Evolutionary conservation across 1,140 invertebrate genomes (phyloP).

Genomic region (Drosophila oshimai): DNA sequence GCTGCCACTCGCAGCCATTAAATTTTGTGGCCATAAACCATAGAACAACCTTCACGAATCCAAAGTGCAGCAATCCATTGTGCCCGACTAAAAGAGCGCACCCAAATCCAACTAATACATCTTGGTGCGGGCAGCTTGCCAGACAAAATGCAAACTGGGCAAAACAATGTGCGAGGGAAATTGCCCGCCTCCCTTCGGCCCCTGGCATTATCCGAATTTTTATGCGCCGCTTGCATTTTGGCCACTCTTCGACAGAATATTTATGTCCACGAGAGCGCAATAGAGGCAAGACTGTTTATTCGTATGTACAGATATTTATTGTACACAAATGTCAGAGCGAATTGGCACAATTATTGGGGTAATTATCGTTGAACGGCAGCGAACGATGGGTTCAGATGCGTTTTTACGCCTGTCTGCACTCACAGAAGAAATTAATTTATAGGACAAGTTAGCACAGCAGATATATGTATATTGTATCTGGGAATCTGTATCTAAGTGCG

Average conservation of each 20-base stretch:
- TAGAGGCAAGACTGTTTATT: constrained; percentile 28
- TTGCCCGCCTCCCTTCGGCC: background rate
- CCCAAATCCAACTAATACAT: constrained; percentile 19
- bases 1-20: constrained; percentile 12
- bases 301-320: constrained; percentile 50
- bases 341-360: constrained; percentile 75
- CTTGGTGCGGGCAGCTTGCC: constrained; percentile 40
- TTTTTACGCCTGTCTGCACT: constrained; percentile 68
- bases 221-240: constrained; percentile 46
- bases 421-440: constrained; percentile 69
- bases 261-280: constrained; percentile 39
- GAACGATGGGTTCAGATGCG: constrained; percentile 34
- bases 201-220: constrained; percentile 33
- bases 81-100: constrained; percentile 6
- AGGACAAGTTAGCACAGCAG: constrained; percentile 15
- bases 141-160: constrained; percentile 35
- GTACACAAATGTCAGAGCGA: constrained; percentile 56
- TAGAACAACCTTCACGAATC: constrained; percentile 31
- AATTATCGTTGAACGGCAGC: constrained; percentile 48
- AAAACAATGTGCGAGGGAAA: constrained; percentile 27
- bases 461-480: constrained; percentile 18
- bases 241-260: constrained; percentile 38
- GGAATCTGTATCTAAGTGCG: background rate
- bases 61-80: constrained; percentile 45
- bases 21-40: constrained; percentile 36